phyloP scores from a whole-genome alignment of 2,888 invertebrate genomes.

The Clunio marinus region DNA sequence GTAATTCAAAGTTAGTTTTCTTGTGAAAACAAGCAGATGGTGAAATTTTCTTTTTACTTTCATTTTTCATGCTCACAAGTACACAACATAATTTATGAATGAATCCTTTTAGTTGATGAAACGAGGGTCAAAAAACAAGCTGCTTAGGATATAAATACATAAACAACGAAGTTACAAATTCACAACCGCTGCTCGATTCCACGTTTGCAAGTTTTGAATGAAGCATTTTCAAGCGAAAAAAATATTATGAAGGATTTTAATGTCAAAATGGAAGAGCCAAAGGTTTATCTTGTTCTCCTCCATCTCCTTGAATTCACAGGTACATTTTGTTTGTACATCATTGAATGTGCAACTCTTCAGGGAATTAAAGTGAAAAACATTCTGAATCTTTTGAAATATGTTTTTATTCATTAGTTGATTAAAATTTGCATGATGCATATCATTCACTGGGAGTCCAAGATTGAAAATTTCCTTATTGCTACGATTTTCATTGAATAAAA shows the following conservation, averaged over 20 bases:
- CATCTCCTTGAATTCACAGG: neutral
- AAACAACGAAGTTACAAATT: too few relatives aligned
- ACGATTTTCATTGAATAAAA: neutral
- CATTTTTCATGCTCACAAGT: neutral
- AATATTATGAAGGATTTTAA: too few relatives aligned
- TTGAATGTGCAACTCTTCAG: too few relatives aligned
- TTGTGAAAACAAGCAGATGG: constrained; percentile 33
- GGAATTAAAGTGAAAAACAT: too few relatives aligned
- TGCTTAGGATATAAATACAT: neutral
- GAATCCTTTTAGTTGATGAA: neutral
- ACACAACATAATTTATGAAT: constrained; percentile 17
- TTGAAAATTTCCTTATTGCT: neutral
- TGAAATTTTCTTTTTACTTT: neutral
- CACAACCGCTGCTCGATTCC: too few relatives aligned
- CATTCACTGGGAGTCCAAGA: too few relatives aligned
- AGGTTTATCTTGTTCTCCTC: neutral
- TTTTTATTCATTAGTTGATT: constrained; percentile 24
- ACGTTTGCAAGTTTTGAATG: too few relatives aligned
- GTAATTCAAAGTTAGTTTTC: constrained; percentile 35
- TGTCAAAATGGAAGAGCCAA: neutral
- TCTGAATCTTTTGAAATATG: too few relatives aligned
- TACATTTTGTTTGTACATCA: neutral
- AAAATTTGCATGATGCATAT: constrained; percentile 31
- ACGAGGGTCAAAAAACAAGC: neutral
- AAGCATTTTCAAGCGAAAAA: too few relatives aligned